A percentile compares a stretch with the other conserved stretches of the same genome.
Conservation (phyloP, 53 echinoderm and acorn worm genomes). For the Apostichopus leukothele region DNA sequence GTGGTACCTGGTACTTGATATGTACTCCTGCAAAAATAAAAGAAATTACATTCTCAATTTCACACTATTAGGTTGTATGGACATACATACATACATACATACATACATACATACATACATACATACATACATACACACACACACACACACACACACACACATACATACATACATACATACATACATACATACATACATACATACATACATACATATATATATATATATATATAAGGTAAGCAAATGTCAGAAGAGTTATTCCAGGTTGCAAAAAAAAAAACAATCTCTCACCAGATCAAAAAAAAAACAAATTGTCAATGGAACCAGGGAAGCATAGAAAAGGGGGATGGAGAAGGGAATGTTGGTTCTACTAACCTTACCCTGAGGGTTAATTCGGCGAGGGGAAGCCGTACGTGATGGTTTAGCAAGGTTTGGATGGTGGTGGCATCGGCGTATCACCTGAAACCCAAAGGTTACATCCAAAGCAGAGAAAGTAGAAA, state of each 20-base stretch:
- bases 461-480: constrained; percentile 15
- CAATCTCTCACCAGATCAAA: neutral
- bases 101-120: too few relatives aligned
- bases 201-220: too few relatives aligned
- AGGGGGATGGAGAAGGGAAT: neutral
- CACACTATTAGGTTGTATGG: too few relatives aligned
- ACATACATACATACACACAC: too few relatives aligned
- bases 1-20: constrained; percentile 86
- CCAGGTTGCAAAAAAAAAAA: too few relatives aligned
- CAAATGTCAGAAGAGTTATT: too few relatives aligned
- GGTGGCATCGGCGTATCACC: constrained; percentile 46
- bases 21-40: constrained; percentile 67
- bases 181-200: too few relatives aligned
- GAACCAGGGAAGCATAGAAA: neutral
- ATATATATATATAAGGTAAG: too few relatives aligned
- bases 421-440: constrained; percentile 33
- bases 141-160: too few relatives aligned
- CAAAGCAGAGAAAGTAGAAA: neutral
- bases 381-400: constrained; percentile 28
- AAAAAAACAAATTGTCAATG: neutral
- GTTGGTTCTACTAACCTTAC: constrained; percentile 43
- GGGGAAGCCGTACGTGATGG: constrained; percentile 45
- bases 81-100: too few relatives aligned
- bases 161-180: too few relatives aligned
- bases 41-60: too few relatives aligned